Percentiles rank a stretch among this genome's conserved stretches.
These are phyloP conservation scores for Lemur catta DNA, from an alignment of 2,797 vertebrate genomes.

Conservation along the genomic window DNA sequence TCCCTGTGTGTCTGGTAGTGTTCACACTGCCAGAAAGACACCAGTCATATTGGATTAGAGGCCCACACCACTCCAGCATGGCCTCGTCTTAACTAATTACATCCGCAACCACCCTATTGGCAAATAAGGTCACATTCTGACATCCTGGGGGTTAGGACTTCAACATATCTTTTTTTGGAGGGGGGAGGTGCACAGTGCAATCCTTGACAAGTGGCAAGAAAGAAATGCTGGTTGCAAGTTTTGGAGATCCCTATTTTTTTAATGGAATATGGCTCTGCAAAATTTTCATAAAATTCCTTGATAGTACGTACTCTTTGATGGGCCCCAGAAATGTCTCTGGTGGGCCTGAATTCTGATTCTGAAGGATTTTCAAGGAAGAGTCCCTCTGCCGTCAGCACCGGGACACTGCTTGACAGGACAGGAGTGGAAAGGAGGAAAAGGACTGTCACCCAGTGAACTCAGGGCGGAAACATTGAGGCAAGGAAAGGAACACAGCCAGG, in stretches of 20 bases:
- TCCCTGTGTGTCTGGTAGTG: neutral
- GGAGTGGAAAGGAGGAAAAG: slow-evolving; percentile 76
- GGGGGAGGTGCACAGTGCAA: neutral
- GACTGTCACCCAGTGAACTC: slow-evolving; percentile 60
- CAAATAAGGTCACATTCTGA: neutral
- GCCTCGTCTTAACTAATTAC: neutral
- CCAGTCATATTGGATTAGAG: neutral
- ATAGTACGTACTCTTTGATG: slow-evolving; percentile 73
- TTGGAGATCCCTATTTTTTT: slow-evolving; percentile 25
- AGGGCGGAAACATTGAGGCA: neutral
- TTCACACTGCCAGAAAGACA: neutral
- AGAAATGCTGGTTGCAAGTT: slow-evolving; percentile 73
- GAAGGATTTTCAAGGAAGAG: slow-evolving; percentile 79
- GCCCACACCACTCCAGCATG: too few species aligned
- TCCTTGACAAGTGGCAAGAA: neutral
- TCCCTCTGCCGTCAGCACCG: slow-evolving; percentile 64
- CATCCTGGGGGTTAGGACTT: neutral
- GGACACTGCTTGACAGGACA: slow-evolving; percentile 61
- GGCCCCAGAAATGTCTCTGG: slow-evolving; percentile 80
- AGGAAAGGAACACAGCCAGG: neutral
- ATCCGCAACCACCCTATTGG: neutral
- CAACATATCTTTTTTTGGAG: neutral
- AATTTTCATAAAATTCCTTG: slow-evolving; percentile 59
- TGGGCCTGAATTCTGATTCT: slow-evolving; percentile 79
- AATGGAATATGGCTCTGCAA: slow-evolving; percentile 39